A percentile compares a stretch with the other conserved stretches of the same genome.
These are phyloP conservation scores for Schizopygopsis pylzovi DNA, from an alignment of 2,797 vertebrate species.

Conservation along the genomic window DNA sequence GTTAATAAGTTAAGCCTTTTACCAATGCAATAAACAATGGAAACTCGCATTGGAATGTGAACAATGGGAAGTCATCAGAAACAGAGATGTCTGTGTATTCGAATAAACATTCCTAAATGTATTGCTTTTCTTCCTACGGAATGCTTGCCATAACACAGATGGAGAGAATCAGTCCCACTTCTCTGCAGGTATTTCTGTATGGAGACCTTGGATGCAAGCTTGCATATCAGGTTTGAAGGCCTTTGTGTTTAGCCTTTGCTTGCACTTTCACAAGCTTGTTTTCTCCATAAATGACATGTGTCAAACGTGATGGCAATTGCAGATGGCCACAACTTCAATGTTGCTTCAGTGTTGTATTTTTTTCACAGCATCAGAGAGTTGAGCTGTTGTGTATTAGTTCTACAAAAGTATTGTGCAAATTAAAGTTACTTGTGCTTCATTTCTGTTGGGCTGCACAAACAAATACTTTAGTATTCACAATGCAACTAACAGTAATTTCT, in stretches of 20 bases:
- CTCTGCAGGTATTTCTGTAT: slow-evolving; percentile 60
- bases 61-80: slow-evolving; percentile 42
- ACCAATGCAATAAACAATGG: slow-evolving; percentile 36
- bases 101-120: slow-evolving; percentile 40
- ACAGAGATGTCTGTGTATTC: slow-evolving; percentile 36
- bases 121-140: slow-evolving; percentile 47
- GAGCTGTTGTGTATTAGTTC: neutral
- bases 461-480: neutral
- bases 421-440: neutral
- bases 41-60: slow-evolving; percentile 19
- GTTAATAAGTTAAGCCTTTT: neutral
- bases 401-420: neutral
- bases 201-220: slow-evolving; percentile 53
- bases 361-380: slow-evolving; percentile 11
- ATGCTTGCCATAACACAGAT: slow-evolving; percentile 47
- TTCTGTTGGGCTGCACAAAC: neutral
- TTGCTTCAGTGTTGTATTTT: slow-evolving; percentile 22
- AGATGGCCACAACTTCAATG: slow-evolving; percentile 41
- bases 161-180: slow-evolving; percentile 36
- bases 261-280: slow-evolving; percentile 55
- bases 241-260: slow-evolving; percentile 48
- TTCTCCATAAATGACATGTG: slow-evolving; percentile 49
- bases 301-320: slow-evolving; percentile 54
- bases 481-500: neutral
- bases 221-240: slow-evolving; percentile 20